Evolutionary conservation across 35 echinoderm and acorn worm genomes (phyloP).

Genomic region (Diadema setosum): DNA sequence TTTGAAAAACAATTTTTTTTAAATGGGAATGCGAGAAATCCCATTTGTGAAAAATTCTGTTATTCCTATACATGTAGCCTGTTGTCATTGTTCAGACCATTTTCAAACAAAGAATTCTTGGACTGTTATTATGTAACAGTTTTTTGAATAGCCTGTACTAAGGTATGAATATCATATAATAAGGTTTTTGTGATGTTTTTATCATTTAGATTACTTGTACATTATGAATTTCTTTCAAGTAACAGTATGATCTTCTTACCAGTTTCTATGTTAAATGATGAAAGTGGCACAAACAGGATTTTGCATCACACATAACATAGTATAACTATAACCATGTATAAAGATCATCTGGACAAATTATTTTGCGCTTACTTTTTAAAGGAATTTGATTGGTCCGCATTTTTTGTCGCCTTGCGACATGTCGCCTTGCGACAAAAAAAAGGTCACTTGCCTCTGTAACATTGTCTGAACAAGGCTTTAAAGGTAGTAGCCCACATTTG

Average conservation of each 20-base stretch:
- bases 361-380: not conserved
- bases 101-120: too few species aligned
- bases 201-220: too few species aligned
- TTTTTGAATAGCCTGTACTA: too few species aligned
- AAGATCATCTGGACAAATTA: not conserved
- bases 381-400: not conserved
- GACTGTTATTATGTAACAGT: too few species aligned
- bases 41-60: not conserved
- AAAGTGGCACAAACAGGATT: not conserved
- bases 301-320: not conserved
- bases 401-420: too few species aligned
- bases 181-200: too few species aligned
- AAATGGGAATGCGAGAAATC: not conserved
- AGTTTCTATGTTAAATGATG: not conserved
- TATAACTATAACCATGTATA: not conserved
- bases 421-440: too few species aligned
- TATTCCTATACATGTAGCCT: not conserved
- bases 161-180: too few species aligned
- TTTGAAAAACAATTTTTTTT: not conserved
- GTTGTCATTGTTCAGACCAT: too few species aligned
- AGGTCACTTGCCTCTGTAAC: not conserved
- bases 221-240: too few species aligned
- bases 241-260: not conserved
- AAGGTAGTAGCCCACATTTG: not conserved
- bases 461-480: too few species aligned